These are phyloP conservation scores for Bos indicus DNA, from an alignment of 2,113 vertebrate species.

Conservation along the genomic window DNA sequence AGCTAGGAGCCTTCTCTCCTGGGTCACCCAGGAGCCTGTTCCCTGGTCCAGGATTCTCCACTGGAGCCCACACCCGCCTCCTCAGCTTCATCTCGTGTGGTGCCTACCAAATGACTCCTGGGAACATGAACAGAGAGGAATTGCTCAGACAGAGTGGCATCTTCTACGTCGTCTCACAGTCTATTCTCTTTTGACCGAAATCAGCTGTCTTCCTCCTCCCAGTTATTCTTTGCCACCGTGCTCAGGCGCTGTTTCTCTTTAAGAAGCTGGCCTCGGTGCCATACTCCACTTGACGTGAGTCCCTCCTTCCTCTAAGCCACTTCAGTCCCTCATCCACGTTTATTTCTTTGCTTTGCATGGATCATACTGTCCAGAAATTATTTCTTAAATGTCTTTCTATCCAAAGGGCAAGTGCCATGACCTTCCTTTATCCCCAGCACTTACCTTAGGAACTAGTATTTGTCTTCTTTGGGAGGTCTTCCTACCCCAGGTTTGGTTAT, in stretches of 20 bases:
- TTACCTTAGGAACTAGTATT: not conserved
- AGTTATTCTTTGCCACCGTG: not conserved
- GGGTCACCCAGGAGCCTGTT: not conserved
- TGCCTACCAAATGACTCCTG: no score
- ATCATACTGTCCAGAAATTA: not conserved
- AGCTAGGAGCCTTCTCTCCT: not conserved
- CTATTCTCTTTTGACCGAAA: not conserved
- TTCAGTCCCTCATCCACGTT: not conserved
- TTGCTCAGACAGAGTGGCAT: not conserved
- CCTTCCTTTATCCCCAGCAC: not conserved
- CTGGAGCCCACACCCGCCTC: accelerated
- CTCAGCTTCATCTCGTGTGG: accelerated
- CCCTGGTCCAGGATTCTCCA: not conserved
- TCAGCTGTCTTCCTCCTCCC: not conserved
- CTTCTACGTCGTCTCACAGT: not conserved
- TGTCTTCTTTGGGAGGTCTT: not conserved
- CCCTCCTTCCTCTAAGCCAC: not conserved
- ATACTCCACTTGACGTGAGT: not conserved
- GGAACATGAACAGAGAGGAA: not conserved
- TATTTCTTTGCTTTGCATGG: not conserved
- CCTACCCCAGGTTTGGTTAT: not conserved
- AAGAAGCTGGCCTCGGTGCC: not conserved
- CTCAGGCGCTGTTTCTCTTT: not conserved
- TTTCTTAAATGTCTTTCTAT: not conserved
- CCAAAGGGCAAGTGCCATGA: not conserved